phyloP scores from a whole-genome alignment of 2,797 vertebrate species.

The Lutjanus campechanus region DNA sequence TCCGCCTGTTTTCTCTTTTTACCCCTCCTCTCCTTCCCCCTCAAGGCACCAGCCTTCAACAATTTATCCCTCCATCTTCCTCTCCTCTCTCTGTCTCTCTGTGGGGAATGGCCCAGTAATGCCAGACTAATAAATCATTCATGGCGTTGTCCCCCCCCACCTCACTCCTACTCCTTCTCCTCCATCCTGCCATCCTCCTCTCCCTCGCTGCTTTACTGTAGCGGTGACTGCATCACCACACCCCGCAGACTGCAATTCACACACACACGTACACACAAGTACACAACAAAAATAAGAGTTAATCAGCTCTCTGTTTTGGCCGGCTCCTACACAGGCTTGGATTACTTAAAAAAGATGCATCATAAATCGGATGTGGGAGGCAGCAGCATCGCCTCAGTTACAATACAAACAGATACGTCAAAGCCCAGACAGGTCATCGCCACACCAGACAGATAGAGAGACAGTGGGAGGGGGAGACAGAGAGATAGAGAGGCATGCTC shows the following conservation, averaged over 20 bases:
- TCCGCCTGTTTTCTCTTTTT: constrained; percentile 34
- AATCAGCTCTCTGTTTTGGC: constrained; percentile 42
- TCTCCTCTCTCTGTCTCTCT: constrained; percentile 65
- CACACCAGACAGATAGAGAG: constrained; percentile 66
- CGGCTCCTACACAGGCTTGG: constrained; percentile 42
- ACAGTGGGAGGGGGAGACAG: constrained; percentile 9
- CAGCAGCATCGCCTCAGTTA: constrained; percentile 45
- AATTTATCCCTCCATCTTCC: constrained; percentile 75
- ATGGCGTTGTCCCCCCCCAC: constrained; percentile 68
- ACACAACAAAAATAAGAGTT: constrained; percentile 37
- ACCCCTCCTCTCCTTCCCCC: constrained; percentile 46
- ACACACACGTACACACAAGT: constrained; percentile 1
- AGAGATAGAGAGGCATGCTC: neutral
- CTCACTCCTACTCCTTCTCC: constrained; percentile 24
- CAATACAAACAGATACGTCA: constrained; percentile 72
- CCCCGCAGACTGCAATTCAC: constrained; percentile 52
- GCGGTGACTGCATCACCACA: constrained; percentile 67
- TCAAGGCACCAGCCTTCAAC: constrained; percentile 66
- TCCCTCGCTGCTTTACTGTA: constrained; percentile 69
- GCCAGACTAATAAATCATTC: constrained; percentile 88
- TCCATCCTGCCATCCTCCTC: constrained; percentile 66
- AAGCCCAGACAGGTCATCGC: constrained; percentile 79
- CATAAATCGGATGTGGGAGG: constrained; percentile 67
- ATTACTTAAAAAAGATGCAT: constrained; percentile 55
- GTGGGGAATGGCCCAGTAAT: constrained; percentile 83